Evolutionary conservation across 2,888 invertebrate species (phyloP).

Genomic region (Antitype chi): DNA sequence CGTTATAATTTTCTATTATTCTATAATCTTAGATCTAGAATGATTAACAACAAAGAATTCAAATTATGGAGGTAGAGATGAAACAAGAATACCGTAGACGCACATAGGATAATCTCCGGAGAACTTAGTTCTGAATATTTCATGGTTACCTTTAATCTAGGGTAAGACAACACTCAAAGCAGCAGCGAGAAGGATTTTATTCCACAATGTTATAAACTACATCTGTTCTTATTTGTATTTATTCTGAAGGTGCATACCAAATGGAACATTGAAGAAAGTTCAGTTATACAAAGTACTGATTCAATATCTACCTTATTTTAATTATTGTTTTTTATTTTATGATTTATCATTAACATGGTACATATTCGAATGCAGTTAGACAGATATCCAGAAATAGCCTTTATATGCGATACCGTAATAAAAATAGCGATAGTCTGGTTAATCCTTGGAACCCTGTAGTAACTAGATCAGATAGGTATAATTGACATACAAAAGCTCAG

Average conservation of each 20-base stretch:
- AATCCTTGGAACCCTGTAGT: slow-evolving; percentile 75
- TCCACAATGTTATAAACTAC: slow-evolving; percentile 32
- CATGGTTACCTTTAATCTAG: slow-evolving; percentile 60
- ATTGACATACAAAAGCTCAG: slow-evolving; percentile 85
- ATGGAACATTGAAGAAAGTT: slow-evolving; percentile 30
- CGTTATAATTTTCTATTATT: slow-evolving; percentile 33
- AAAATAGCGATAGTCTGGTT: slow-evolving; percentile 67
- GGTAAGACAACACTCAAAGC: slow-evolving; percentile 76
- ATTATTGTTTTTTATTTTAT: slow-evolving; percentile 51
- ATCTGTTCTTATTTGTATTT: slow-evolving; percentile 30
- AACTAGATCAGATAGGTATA: slow-evolving; percentile 74
- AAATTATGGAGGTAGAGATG: slow-evolving; percentile 33
- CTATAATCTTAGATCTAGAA: slow-evolving; percentile 52
- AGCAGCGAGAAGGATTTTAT: slow-evolving; percentile 49
- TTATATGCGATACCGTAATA: slow-evolving; percentile 59
- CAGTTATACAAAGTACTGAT: slow-evolving; percentile 39
- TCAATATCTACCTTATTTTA: slow-evolving; percentile 52
- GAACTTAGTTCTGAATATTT: slow-evolving; percentile 57
- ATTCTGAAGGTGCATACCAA: slow-evolving; percentile 33
- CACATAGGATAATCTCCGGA: slow-evolving; percentile 22
- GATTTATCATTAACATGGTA: slow-evolving; percentile 35
- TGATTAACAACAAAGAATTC: slow-evolving; percentile 30
- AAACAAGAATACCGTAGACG: slow-evolving; percentile 37
- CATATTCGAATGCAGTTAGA: slow-evolving; percentile 46
- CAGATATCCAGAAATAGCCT: slow-evolving; percentile 59